Evolutionary conservation across 2,113 vertebrate species (phyloP).

Genomic region (Taurulus bubalis): DNA sequence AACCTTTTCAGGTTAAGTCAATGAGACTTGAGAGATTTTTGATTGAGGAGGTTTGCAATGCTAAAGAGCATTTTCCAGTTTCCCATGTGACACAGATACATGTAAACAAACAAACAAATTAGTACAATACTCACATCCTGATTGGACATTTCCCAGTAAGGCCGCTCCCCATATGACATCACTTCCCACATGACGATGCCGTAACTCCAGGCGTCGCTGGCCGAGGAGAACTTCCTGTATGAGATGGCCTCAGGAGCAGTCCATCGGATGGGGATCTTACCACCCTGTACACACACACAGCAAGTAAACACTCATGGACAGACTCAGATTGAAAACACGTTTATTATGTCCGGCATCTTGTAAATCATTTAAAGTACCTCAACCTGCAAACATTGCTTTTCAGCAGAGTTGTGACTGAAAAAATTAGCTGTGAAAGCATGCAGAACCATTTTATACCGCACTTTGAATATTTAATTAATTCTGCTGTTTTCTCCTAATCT

Average conservation of each 20-base stretch:
- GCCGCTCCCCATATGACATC: constrained; percentile 96
- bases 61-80: background rate
- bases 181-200: constrained; percentile 99
- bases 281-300: constrained; percentile 85
- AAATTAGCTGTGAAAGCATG: background rate
- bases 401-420: background rate
- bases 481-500: background rate
- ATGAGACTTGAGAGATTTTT: background rate
- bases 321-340: background rate
- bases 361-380: background rate
- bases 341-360: background rate
- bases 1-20: background rate
- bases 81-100: background rate
- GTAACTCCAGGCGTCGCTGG: constrained; percentile 95
- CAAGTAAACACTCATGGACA: background rate
- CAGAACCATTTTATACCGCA: background rate
- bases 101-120: background rate
- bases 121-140: constrained; percentile 90
- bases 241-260: constrained; percentile 95
- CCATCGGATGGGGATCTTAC: constrained; percentile 97
- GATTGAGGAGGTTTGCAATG: background rate
- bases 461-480: background rate
- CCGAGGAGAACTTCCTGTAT: constrained; percentile 95
- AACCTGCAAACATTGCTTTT: background rate
- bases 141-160: constrained; percentile 99